Evolutionary conservation across 2,113 vertebrate species (phyloP).

Genomic region (Cyanoramphus novaezelandiae): DNA sequence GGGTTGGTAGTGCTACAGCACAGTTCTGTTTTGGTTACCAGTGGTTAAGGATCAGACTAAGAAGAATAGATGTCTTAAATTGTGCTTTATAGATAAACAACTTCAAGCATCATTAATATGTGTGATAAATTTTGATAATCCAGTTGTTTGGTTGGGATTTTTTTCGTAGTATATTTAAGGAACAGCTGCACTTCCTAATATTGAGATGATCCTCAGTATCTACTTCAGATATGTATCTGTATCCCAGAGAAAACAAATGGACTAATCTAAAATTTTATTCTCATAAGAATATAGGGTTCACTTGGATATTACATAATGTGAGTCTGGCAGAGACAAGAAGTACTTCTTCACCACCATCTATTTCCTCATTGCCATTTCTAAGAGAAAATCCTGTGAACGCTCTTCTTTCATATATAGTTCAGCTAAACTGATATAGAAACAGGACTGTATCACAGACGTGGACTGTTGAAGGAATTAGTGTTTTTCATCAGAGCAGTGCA

Average conservation of each 20-base stretch:
- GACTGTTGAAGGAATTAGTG: background rate
- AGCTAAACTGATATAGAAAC: background rate
- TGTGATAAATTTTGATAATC: background rate
- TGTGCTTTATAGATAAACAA: background rate
- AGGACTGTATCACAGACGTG: background rate
- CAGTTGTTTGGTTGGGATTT: background rate
- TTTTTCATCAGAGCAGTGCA: background rate
- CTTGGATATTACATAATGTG: background rate
- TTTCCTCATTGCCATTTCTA: background rate
- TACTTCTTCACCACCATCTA: background rate
- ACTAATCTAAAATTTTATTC: background rate
- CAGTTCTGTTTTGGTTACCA: background rate
- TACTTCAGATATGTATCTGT: background rate
- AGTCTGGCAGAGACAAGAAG: background rate
- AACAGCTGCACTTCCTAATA: background rate
- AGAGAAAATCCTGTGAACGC: background rate
- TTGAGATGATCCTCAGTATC: background rate
- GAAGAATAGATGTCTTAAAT: background rate
- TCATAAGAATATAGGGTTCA: background rate
- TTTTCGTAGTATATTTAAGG: background rate
- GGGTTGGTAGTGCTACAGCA: background rate
- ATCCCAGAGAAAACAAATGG: background rate
- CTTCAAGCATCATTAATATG: background rate
- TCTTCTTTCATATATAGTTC: background rate
- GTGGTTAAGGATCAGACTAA: background rate